Evolutionary conservation across 2,797 vertebrate species (phyloP).

Genomic region (Austrolebias charrua): DNA sequence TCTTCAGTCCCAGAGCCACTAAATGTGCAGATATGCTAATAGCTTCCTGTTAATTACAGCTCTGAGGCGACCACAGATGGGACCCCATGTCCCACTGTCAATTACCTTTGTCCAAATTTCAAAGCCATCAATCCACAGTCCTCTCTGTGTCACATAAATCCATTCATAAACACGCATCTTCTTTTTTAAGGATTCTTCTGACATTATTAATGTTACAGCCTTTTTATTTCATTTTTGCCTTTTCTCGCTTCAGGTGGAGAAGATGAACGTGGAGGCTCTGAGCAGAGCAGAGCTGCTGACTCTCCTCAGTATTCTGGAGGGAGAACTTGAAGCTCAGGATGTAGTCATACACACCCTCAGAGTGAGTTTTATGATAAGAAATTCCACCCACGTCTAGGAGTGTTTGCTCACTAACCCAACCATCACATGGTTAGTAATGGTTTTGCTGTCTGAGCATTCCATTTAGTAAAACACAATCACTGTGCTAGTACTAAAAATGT

Average conservation of each 20-base stretch:
- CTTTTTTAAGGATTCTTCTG: neutral
- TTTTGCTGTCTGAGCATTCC: neutral
- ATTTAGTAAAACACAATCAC: slow-evolving; percentile 2
- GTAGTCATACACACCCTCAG: slow-evolving; percentile 95
- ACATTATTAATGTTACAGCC: neutral
- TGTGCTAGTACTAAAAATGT: slow-evolving; percentile 20
- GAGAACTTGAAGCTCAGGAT: slow-evolving; percentile 96
- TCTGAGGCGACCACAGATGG: slow-evolving; percentile 54
- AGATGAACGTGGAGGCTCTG: slow-evolving; percentile 98
- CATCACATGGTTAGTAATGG: neutral
- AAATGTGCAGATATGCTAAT: slow-evolving; percentile 68
- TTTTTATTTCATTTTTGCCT: slow-evolving; percentile 5
- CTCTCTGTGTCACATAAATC: slow-evolving; percentile 3
- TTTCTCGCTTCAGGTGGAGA: slow-evolving; percentile 81
- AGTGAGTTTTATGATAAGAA: slow-evolving; percentile 76
- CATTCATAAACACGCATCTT: slow-evolving; percentile 5
- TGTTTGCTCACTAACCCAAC: neutral
- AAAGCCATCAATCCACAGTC: neutral
- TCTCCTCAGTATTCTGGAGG: slow-evolving; percentile 95
- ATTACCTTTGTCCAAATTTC: slow-evolving; percentile 17
- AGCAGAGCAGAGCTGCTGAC: slow-evolving; percentile 95
- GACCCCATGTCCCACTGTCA: slow-evolving; percentile 26
- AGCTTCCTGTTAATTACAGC: slow-evolving; percentile 65
- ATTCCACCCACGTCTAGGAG: neutral
- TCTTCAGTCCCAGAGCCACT: slow-evolving; percentile 37